Evolutionary conservation across 2,113 vertebrate genomes (phyloP), one percentile per base, ranked within the genome.

Genomic region (Orycteropus afer): DNA sequence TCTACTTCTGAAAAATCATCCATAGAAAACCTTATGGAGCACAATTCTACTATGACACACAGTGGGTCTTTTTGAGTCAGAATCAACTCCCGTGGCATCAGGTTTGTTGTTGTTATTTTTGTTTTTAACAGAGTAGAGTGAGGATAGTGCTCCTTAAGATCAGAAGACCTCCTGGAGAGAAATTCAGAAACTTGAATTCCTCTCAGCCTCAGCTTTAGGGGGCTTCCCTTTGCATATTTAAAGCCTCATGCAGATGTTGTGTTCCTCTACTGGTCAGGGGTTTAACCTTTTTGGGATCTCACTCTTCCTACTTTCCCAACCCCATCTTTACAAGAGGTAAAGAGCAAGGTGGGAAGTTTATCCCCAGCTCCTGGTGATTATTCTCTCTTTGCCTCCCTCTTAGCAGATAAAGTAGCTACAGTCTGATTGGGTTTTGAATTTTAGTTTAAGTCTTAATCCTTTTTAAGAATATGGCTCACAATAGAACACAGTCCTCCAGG

Each of bases 251-350:
- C 2, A 10, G 49, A 49, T 79, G 37, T 87, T 7, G 27, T 0
- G 0, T 7, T 27, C 29, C 67, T 23, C 29, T 81, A 23, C 25
- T 15, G 6, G 3, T 67, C 79, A 86, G 77, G 77, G 27, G 51
- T 32, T 67, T 2, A 22, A 1, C 11, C 47, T 59, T 15, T 79
- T 25, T n/a, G 42, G 71, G 25, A 7, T 5, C 7, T 69, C 27
- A 5, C 7, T 10, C 40, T 88, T 81, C 37, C 40, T 40, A 13
- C 18, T 4, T 4, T 1, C 34, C 11, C 2, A 20, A 0, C 17
- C 1, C 14, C 4, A 78, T 25, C 14, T 42, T 55, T 37, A 51
- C 34, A 29, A 82, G 42, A 53, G 12, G 17, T 25, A 47, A 65
- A 80, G 32, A 92, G 5, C 34, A 40, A 1, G 13, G 2, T 37